A percentile compares a stretch with the other conserved stretches of the same genome.
These are phyloP conservation scores for Porites evermanni DNA, from an alignment of 92 coral and sea anemone species.

Conservation along the genomic window DNA sequence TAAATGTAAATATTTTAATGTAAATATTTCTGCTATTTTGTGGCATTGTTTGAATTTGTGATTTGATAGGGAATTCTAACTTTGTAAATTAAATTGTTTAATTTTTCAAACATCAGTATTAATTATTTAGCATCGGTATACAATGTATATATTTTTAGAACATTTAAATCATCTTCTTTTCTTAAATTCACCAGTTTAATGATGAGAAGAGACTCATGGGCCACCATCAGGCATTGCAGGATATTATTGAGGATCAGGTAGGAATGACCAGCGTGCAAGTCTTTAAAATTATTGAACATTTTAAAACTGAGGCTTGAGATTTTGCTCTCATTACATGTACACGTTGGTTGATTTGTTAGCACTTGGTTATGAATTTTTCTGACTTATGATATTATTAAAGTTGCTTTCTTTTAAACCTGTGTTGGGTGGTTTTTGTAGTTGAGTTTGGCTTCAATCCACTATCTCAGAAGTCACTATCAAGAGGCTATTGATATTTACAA, in stretches of 20 bases:
- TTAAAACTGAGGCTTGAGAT: neutral
- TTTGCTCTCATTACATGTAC: neutral
- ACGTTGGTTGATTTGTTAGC: neutral
- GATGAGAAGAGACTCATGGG: constrained; percentile 94
- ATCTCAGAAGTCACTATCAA: constrained; percentile 97
- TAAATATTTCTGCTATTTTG: too few relatives aligned
- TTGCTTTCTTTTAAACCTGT: neutral
- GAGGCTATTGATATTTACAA: constrained; percentile 99
- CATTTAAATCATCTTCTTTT: neutral
- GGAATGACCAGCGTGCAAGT: neutral
- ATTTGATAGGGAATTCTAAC: too few relatives aligned
- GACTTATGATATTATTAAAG: neutral
- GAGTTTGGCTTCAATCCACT: constrained; percentile 96
- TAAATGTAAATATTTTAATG: too few relatives aligned
- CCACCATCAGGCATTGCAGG: constrained; percentile 91
- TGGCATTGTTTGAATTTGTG: too few relatives aligned
- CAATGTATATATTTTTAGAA: too few relatives aligned
- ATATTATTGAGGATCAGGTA: constrained; percentile 99
- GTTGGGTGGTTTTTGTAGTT: constrained; percentile 49
- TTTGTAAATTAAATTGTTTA: too few relatives aligned
- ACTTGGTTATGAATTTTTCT: neutral
- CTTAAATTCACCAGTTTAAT: constrained; percentile 72
- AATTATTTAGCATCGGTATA: too few relatives aligned
- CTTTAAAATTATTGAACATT: neutral
- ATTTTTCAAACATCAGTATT: too few relatives aligned